Evolutionary conservation across 2,888 invertebrate genomes (phyloP), one percentile per base, ranked within the genome.

Genomic region (Leptogaster cylindrica): DNA sequence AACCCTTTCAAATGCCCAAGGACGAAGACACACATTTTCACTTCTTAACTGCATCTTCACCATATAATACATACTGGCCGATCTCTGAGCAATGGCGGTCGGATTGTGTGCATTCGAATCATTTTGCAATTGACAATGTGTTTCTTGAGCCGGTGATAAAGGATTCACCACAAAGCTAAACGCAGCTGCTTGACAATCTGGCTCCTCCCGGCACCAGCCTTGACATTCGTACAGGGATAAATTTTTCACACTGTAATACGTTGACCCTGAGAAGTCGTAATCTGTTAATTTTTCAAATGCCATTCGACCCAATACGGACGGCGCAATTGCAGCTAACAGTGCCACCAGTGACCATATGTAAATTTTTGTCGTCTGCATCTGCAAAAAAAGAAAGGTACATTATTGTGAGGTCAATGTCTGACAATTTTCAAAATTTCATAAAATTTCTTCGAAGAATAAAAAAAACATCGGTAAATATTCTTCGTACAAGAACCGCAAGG

Each of bases 131-230:
- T 94, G 88, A 78, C 95, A 95, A 69, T 93, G 84, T 6, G 95
- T 95, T 80, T 95, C 94, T 82, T 95, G 95, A 66, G 92, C 89
- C 1, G 95, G 95, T 70, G 94, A 93, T 77, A 95, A 81, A 6
- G 95, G 95, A 80, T 95, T 95, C 70, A 94, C 86, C 36, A 95
- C 95, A 81, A 95, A 95, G 82, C 94, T 94, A 80, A 95, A 96
- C 2, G 93, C 91, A 3, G 94, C 95, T 1, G 95, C 94, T 76
- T 92, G 93, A 77, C 95, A 95, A 77, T 94, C 93, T 0, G 90
- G 88, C 75, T 95, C 95, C 78, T 95, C 94, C 55, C 94, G 85
- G 79, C 95, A 96, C 95, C 95, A 95, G 28, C 94, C 94, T 79
- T 95, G 94, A 80, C 95, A 96, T 81, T 95, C 95, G 83, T 93